A percentile compares a stretch with the other conserved stretches of the same genome.
Conservation (phyloP, 2,888 invertebrate genomes). For the Dicranocentrus wangi region DNA sequence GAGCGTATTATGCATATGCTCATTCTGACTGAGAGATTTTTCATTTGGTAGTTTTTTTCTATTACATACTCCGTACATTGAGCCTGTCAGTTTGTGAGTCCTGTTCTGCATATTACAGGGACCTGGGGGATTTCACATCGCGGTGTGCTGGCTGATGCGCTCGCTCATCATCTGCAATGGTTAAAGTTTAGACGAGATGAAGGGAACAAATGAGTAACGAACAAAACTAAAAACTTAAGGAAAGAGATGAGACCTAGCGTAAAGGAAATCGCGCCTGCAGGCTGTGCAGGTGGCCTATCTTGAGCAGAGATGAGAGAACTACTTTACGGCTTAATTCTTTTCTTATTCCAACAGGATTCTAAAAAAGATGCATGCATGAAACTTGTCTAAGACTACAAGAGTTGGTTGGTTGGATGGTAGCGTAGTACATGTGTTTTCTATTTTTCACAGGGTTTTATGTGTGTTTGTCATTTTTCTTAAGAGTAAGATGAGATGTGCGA, state of each 20-base stretch:
- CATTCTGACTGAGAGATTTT: not conserved
- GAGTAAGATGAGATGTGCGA: not conserved
- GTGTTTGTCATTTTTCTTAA: not conserved
- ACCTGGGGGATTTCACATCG: slow-evolving; percentile 22
- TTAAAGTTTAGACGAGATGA: not conserved
- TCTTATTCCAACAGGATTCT: not conserved
- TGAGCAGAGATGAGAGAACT: slow-evolving; percentile 1
- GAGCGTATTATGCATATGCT: slow-evolving; percentile 4
- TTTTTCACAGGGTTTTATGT: not conserved
- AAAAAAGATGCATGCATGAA: not conserved
- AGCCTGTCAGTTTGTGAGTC: not conserved
- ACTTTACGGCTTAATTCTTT: slow-evolving; percentile 14
- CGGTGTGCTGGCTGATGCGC: slow-evolving; percentile 6
- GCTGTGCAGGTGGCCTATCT: slow-evolving; percentile 52
- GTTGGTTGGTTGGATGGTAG: too few species aligned
- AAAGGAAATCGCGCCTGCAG: slow-evolving; percentile 43
- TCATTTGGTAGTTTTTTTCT: not conserved
- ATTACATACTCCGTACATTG: not conserved
- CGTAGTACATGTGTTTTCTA: not conserved
- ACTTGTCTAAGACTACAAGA: slow-evolving; percentile 4
- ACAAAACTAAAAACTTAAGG: slow-evolving; percentile 23
- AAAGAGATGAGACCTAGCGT: slow-evolving; percentile 6
- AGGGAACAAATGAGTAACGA: slow-evolving; percentile 56
- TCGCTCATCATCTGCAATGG: slow-evolving; percentile 15
- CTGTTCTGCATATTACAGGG: slow-evolving; percentile 28